Evolutionary conservation across 2,888 invertebrate species (phyloP), one percentile per base, ranked within the genome.

Genomic region (Octodonta nipae): DNA sequence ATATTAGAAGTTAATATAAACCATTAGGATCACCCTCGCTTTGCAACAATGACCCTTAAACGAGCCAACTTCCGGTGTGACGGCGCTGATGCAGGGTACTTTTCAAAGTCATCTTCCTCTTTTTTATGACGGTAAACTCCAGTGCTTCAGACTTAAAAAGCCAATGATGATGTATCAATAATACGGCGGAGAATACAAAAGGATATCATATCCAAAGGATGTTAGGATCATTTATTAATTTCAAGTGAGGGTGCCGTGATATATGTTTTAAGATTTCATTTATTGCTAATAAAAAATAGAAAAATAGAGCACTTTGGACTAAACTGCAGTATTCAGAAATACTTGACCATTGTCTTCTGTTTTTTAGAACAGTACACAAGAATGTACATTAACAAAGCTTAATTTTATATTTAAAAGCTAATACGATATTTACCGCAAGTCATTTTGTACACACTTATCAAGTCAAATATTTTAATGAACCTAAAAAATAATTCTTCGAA

Each of bases 111-210:
- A 22, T 22, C 22, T 22, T 10, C 22, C 22, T 22, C 22, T 22
- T 22, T 22, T 22, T 3, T 22, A 22, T 11, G 4, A 22, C 22
- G n/a, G n/a, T 46, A 45, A 45, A 42, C 43, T 43, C 41, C 37
- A 34, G 41, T 47, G 46, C 44, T 45, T 40, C 35, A 37, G 44
- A 42, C 36, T 45, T 47, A 49, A 52, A 50, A 52, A 52, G 43
- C 41, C 46, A 34, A 44, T 40, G 44, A 45, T 51, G 51, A 52
- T 51, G 49, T 52, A 50, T 54, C 52, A 54, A 54, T 54, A 52
- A 49, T 33, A 30, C 24, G 13, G 27, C 11, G 30, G 15, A 15
- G 28, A 28, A 25, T 27, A n/a, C 34, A 41, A 41, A 42, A 31
- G 42, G 42, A 47, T 46, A 44, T 45, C 45, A 44, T 48, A 47